Evolutionary conservation across 2,113 vertebrate genomes (phyloP), one percentile per base, ranked within the genome.

Genomic region (Cinclus cinclus): DNA sequence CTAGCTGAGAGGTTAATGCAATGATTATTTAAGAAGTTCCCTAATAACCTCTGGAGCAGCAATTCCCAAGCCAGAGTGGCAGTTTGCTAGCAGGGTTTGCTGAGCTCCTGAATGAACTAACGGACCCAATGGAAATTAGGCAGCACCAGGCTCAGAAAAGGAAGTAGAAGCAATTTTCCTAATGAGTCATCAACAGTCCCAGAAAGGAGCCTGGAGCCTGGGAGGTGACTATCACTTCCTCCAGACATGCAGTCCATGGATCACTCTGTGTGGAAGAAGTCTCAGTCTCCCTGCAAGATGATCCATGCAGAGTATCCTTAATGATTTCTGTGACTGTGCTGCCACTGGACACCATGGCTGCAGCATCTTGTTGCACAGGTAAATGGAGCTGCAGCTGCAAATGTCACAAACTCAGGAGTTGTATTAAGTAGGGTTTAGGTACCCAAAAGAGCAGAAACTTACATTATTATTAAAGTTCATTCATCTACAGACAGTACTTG

Each of bases 11-110:
- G 85, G 85, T 90, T 88, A 90, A 90, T 80, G 68, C 67, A 83
- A 46, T 83, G 68, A 90, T 88, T 95, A 93, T 94, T 94, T 89
- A 86, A 90, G 93, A 94, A 91, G 67, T 68, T 90, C 64, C 69
- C 52, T 86, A 90, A 96, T 56, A 78, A 93, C 85, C 90, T 88
- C 80, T 83, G 86, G 47, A 93, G 63, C 76, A 80, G 75, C 71
- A 86, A 70, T 53, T 92, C 67, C 63, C 88, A 73, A 77, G 71
- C 63, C 55, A 89, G 13, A 73, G 37, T 70, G 52, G 64, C 83
- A 76, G 67, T 5, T 87, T 87, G 41, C 53, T 41, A 64, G 67
- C 63, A 58, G 55, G 46, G 25, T 20, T 21, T 86, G 53, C 87
- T 83, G 50, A 0, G 3, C 33, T 94, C 39, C 80, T 74, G 90